Base-by-base conservation (phyloP, 1,140 invertebrate species). In the Cydia amplana region DNA sequence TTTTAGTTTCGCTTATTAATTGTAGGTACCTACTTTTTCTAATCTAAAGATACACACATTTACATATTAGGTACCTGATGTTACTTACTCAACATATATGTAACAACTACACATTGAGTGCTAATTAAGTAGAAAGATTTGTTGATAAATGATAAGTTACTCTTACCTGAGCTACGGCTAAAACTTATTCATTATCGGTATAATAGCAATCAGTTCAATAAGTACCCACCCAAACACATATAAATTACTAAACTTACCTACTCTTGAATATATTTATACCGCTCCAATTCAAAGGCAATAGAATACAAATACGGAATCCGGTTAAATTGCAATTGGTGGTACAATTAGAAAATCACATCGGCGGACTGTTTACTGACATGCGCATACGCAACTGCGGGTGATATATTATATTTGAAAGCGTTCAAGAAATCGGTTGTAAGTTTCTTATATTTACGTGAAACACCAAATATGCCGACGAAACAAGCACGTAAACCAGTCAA, bases 321-420 rank as follows among this genome's bases (percentile, higher is more conserved):
- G 23, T 51, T 73, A 46, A 73, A 51, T 73, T 51, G 72, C 23
- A 25, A 51, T 73, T 51, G 43, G 18, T 73, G 14, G 46, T 43
- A 46, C 72, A 73, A 51, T 73, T 73, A 73, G 72, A 73, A 49
- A 46, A 70, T 70, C 65, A 70, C 65, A 70, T 70, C 32, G 16
- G 32, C 28, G 4, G 55, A 20, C 9, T 60, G 10, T 23, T 60
- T 60, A 60, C 72, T 49, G 40, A 46, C 23, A 67, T 67, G 64
- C 65, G 25, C 28, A 40, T 70, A 36, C 65, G 65, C 65, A 36
- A 70, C 65, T 70, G 65, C 32, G 14, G 65, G 32, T 23, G 32
- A 40, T 18, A 70, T 40, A 20, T 36, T 40, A 43, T 40, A 70
- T 70, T 70, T 36, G 3, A 40, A 36, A n/a, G 25, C n/a, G 64